Evolutionary conservation across 2,797 vertebrate species (phyloP).

Genomic region (Tadarida brasiliensis): DNA sequence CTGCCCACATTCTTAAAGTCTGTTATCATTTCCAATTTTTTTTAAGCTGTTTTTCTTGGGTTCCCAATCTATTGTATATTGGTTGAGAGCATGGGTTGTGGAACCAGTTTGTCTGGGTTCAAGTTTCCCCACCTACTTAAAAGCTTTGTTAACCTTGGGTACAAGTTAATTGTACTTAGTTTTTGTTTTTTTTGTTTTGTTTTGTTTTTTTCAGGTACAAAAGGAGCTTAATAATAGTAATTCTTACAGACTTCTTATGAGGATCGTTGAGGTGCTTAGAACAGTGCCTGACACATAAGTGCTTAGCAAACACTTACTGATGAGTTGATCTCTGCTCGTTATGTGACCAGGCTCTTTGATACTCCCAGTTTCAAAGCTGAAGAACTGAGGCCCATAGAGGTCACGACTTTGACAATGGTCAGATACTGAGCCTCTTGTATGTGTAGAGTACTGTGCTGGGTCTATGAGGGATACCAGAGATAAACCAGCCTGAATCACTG

Average conservation of each 20-base stretch:
- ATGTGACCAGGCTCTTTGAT: neutral
- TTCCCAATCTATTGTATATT: neutral
- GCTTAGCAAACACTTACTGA: neutral
- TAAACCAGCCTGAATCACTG: neutral
- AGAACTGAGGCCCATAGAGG: neutral
- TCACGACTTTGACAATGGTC: neutral
- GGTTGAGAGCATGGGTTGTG: neutral
- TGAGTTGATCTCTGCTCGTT: conserved; percentile 3
- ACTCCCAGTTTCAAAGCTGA: neutral
- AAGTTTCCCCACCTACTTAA: neutral
- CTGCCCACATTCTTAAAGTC: neutral
- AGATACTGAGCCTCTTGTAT: neutral
- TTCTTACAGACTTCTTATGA: neutral
- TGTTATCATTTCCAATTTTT: conserved; percentile 35
- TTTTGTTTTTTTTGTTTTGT: too few species aligned
- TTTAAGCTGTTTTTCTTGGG: conserved; percentile 34
- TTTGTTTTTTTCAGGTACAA: conserved; percentile 4
- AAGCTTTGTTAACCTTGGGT: conserved; percentile 7
- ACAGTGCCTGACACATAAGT: neutral
- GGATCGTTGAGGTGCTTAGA: neutral
- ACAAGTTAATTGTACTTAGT: neutral
- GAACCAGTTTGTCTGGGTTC: neutral
- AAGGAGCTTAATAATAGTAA: neutral
- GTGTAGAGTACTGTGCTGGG: neutral
- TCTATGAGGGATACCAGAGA: neutral